A percentile compares a stretch with the other conserved stretches of the same genome.
phyloP scores from a whole-genome alignment of 2,113 vertebrate species.

The Lipotes vexillifer region DNA sequence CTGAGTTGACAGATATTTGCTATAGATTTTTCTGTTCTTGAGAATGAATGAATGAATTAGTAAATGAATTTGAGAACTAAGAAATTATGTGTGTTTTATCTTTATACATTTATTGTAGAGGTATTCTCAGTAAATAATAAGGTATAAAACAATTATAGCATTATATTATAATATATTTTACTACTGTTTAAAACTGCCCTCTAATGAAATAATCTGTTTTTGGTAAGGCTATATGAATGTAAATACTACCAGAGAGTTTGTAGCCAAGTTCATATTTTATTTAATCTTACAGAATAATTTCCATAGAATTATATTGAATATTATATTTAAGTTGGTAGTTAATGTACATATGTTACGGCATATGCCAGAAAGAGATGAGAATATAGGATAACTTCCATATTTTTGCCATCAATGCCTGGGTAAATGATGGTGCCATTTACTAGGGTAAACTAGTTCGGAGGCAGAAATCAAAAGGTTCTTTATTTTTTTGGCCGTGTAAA shows the following conservation, averaged over 20 bases:
- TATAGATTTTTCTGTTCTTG: neutral
- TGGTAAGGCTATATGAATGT: neutral
- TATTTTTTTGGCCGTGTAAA: neutral
- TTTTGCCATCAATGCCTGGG: neutral
- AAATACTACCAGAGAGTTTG: neutral
- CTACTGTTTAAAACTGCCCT: neutral
- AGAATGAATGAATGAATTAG: neutral
- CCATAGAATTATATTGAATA: neutral
- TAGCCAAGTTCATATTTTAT: neutral
- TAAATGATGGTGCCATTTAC: neutral
- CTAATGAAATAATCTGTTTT: neutral
- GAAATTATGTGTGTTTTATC: neutral
- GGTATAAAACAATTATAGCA: neutral
- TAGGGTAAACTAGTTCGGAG: neutral
- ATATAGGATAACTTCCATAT: neutral
- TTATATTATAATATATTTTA: neutral
- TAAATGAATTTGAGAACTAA: conserved; percentile 21
- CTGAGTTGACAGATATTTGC: neutral
- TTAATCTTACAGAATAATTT: neutral
- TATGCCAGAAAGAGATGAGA: neutral
- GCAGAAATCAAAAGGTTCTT: neutral
- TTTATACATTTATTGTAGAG: neutral
- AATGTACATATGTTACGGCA: neutral
- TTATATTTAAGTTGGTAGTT: neutral
- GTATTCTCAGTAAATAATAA: neutral